phyloP scores from a whole-genome alignment of 2,888 invertebrate genomes.

The Syrista parreyssii region DNA sequence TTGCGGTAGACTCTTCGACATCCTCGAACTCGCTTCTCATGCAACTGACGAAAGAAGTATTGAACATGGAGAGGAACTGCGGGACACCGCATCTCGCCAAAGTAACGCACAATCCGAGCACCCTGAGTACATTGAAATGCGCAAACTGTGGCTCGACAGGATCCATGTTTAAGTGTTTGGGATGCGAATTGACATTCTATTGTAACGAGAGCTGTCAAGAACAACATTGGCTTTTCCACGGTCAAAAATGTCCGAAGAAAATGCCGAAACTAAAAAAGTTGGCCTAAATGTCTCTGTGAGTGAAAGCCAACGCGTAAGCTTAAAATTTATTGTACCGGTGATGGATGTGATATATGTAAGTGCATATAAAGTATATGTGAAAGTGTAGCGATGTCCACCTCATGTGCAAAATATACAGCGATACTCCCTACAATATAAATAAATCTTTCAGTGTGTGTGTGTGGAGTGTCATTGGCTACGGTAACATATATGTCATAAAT shows the following conservation, averaged over 20 bases:
- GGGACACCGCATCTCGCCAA: slow-evolving; percentile 51
- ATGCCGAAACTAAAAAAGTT: slow-evolving; percentile 61
- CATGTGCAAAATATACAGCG: too few species aligned
- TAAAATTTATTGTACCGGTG: too few species aligned
- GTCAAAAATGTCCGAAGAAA: slow-evolving; percentile 52
- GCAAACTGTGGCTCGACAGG: slow-evolving; percentile 48
- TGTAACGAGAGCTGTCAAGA: slow-evolving; percentile 56
- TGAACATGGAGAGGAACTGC: slow-evolving; percentile 31
- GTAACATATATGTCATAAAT: too few species aligned
- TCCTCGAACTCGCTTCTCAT: too few species aligned
- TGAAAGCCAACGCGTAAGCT: too few species aligned
- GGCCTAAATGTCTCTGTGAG: slow-evolving; percentile 22
- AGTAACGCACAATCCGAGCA: slow-evolving; percentile 37
- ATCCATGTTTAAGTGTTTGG: slow-evolving; percentile 56
- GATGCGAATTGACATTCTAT: slow-evolving; percentile 55
- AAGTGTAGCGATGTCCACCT: too few species aligned
- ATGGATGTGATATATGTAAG: too few species aligned
- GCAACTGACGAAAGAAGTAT: background rate
- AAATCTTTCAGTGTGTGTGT: too few species aligned
- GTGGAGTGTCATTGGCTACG: too few species aligned
- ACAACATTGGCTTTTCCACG: slow-evolving; percentile 56
- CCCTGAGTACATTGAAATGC: slow-evolving; percentile 39
- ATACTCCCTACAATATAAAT: too few species aligned
- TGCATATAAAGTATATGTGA: too few species aligned
- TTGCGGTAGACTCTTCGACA: too few species aligned